phyloP scores from a whole-genome alignment of 35 echinoderm and acorn worm species.

The Eucidaris tribuloides region DNA sequence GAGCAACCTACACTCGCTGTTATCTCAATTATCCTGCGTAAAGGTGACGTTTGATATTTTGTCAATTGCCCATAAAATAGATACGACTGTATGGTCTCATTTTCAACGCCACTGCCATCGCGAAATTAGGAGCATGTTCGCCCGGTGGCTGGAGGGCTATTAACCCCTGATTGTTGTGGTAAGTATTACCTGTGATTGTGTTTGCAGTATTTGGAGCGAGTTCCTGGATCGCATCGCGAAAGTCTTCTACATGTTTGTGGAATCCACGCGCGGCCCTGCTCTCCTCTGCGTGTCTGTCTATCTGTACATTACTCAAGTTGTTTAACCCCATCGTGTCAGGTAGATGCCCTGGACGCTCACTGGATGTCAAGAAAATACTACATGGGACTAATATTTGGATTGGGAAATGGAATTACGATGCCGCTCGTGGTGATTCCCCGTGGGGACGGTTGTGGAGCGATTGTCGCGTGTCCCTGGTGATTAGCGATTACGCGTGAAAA shows the following conservation, averaged over 20 bases:
- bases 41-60: too few relatives aligned
- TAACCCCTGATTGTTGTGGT: slow-evolving; percentile 13
- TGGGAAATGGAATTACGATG: not conserved
- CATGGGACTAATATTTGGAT: not conserved
- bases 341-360: not conserved
- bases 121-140: not conserved
- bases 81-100: too few relatives aligned
- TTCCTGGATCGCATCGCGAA: not conserved
- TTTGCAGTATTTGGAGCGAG: slow-evolving; percentile 5
- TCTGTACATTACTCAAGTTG: not conserved
- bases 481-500: not conserved
- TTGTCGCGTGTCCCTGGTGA: slow-evolving; percentile 13
- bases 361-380: not conserved
- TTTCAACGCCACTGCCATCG: not conserved
- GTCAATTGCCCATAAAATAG: too few relatives aligned
- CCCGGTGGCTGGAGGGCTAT: slow-evolving; percentile 3
- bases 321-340: not conserved
- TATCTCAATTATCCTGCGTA: too few relatives aligned
- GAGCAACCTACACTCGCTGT: too few relatives aligned
- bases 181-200: slow-evolving; percentile 9
- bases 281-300: not conserved
- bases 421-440: not conserved
- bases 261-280: not conserved
- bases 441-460: not conserved
- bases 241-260: not conserved